These are phyloP conservation scores for Periplaneta americana DNA, from an alignment of 1,140 invertebrate genomes.

Conservation along the genomic window DNA sequence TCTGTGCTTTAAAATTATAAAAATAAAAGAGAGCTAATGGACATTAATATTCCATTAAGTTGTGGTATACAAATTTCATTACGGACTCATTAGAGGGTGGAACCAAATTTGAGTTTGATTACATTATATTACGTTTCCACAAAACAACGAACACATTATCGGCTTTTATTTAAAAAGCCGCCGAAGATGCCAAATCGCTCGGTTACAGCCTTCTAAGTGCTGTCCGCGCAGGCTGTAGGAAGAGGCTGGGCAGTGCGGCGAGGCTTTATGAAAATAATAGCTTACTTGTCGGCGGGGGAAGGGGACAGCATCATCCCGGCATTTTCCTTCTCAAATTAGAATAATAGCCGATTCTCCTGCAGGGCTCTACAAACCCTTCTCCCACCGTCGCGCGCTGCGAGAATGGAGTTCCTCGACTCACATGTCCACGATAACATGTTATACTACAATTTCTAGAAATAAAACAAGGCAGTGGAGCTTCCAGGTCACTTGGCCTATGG, in stretches of 20 bases:
- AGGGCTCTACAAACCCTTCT: background rate
- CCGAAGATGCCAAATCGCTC: background rate
- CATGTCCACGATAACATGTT: too few species aligned
- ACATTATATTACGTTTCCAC: background rate
- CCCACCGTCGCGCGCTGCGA: too few species aligned
- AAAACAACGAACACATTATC: background rate
- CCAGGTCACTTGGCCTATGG: too few species aligned
- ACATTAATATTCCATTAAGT: background rate
- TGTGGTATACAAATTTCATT: background rate
- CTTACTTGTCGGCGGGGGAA: background rate
- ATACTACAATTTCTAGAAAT: too few species aligned
- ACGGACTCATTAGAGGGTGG: background rate
- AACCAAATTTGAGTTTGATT: background rate
- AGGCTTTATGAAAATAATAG: background rate
- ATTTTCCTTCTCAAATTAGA: background rate
- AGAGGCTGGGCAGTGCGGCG: background rate
- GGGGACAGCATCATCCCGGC: background rate
- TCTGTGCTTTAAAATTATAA: background rate
- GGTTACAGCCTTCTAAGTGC: background rate
- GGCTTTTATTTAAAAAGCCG: background rate
- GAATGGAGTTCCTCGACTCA: too few species aligned
- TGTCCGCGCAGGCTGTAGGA: too few species aligned
- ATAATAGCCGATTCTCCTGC: background rate
- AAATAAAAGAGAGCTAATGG: background rate
- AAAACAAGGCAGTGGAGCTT: too few species aligned